Percentiles rank a stretch among this genome's conserved stretches.
Evolutionary conservation across 2,797 vertebrate species (phyloP).

Genomic region (Platalea minor): DNA sequence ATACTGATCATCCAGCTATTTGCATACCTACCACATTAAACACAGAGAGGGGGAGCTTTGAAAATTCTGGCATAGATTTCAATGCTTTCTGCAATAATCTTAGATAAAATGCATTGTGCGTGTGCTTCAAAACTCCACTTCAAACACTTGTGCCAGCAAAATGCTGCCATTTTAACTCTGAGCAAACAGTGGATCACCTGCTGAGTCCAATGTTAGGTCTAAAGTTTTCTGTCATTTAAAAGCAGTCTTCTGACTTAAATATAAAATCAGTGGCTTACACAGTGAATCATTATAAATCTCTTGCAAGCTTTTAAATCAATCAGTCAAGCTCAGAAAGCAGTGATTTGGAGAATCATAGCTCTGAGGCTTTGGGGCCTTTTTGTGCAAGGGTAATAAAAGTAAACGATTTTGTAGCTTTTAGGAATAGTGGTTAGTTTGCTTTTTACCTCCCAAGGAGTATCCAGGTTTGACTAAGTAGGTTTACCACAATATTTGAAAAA

Average conservation of each 20-base stretch:
- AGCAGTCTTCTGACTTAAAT: conserved; percentile 75
- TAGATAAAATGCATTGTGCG: conserved; percentile 51
- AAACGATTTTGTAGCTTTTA: conserved; percentile 81
- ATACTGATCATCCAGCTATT: conserved; percentile 38
- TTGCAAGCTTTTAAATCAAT: conserved; percentile 88
- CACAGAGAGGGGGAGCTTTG: conserved; percentile 32
- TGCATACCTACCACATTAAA: conserved; percentile 36
- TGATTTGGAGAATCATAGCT: conserved; percentile 82
- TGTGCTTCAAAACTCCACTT: conserved; percentile 50
- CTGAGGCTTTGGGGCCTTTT: conserved; percentile 75
- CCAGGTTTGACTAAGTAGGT: conserved; percentile 47
- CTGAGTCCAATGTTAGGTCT: conserved; percentile 67
- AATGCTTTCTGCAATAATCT: conserved; percentile 46
- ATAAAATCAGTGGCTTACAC: conserved; percentile 82
- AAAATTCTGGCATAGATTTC: conserved; percentile 44
- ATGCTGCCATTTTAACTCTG: conserved; percentile 68
- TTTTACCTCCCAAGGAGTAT: conserved; percentile 64
- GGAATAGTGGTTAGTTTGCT: conserved; percentile 70
- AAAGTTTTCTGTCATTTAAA: conserved; percentile 76
- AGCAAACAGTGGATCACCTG: conserved; percentile 71
- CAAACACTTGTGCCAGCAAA: conserved; percentile 61
- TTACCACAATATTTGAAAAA: conserved; percentile 15
- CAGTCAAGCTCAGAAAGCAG: conserved; percentile 83
- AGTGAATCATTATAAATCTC: conserved; percentile 84
- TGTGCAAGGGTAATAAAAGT: conserved; percentile 73